Evolutionary conservation across 2,113 vertebrate genomes (phyloP).

Genomic region (Calidris pygmaea): DNA sequence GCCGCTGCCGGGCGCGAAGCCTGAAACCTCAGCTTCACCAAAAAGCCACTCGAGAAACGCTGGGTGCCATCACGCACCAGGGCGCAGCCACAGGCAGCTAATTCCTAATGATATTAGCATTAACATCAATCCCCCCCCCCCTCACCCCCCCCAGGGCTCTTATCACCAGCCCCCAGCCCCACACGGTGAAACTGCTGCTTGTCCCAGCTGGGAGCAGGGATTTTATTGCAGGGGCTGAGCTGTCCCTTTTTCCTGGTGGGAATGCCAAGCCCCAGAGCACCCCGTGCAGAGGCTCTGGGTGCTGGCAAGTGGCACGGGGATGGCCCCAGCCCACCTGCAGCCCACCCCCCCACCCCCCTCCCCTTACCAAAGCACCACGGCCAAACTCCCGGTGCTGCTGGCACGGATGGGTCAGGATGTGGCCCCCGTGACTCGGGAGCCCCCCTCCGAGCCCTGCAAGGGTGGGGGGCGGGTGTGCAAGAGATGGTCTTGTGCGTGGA

Average conservation of each 20-base stretch:
- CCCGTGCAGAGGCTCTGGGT: background rate
- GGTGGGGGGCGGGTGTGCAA: background rate
- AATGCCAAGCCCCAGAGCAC: background rate
- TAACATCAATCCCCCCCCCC: background rate
- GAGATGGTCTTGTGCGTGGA: background rate
- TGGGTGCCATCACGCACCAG: fast-evolving
- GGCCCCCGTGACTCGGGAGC: background rate
- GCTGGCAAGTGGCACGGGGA: too few species aligned
- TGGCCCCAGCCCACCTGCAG: background rate
- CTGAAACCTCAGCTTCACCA: fast-evolving
- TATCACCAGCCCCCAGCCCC: fast-evolving
- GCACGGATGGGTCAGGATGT: background rate
- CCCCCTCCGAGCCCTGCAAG: background rate
- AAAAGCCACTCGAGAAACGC: fast-evolving
- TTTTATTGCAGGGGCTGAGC: background rate
- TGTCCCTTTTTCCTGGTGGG: background rate
- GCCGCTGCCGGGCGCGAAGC: fast-evolving
- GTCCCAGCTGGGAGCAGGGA: background rate
- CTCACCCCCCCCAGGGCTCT: background rate
- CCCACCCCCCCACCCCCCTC: too few species aligned
- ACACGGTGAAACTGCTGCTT: background rate
- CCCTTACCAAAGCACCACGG: background rate
- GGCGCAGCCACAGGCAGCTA: background rate
- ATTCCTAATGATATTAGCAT: fast-evolving
- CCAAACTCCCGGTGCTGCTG: background rate